phyloP scores from a whole-genome alignment of 2,797 vertebrate genomes.

The Bufotes viridis region DNA sequence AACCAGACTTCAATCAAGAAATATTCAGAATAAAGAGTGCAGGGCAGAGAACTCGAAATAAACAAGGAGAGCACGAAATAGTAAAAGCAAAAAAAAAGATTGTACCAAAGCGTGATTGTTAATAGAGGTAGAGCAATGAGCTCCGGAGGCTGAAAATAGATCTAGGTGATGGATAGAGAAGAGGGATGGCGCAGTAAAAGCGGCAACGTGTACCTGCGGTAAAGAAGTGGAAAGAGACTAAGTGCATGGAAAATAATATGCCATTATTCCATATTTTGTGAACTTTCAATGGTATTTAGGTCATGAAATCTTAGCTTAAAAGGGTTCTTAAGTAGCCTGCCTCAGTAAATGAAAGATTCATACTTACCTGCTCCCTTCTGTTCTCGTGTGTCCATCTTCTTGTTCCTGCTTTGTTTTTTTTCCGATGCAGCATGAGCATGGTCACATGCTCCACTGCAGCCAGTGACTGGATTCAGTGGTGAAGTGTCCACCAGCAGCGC shows the following conservation, averaged over 20 bases:
- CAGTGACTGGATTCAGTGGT: no score
- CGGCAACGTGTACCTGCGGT: not conserved
- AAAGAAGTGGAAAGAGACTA: not conserved
- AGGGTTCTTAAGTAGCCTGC: not conserved
- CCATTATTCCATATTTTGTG: not conserved
- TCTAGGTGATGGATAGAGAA: not conserved
- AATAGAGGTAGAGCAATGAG: not conserved
- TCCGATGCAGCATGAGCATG: no score
- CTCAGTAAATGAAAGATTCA: not conserved
- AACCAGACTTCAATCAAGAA: constrained; percentile 15
- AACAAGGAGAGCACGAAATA: not conserved
- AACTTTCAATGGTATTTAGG: not conserved
- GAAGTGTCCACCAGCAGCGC: no score
- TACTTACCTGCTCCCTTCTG: no score
- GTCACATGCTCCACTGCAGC: no score
- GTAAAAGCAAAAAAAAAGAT: constrained; percentile 4
- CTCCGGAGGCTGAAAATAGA: constrained; percentile 20
- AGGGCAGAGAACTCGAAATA: not conserved
- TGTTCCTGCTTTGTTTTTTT: no score
- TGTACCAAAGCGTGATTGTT: not conserved
- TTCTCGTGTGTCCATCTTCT: no score
- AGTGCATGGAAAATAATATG: not conserved
- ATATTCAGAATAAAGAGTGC: not conserved
- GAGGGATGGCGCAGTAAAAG: not conserved
- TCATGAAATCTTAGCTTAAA: not conserved